Conservation (phyloP, 2,113 vertebrate species). For the Prochilodus magdalenae region DNA sequence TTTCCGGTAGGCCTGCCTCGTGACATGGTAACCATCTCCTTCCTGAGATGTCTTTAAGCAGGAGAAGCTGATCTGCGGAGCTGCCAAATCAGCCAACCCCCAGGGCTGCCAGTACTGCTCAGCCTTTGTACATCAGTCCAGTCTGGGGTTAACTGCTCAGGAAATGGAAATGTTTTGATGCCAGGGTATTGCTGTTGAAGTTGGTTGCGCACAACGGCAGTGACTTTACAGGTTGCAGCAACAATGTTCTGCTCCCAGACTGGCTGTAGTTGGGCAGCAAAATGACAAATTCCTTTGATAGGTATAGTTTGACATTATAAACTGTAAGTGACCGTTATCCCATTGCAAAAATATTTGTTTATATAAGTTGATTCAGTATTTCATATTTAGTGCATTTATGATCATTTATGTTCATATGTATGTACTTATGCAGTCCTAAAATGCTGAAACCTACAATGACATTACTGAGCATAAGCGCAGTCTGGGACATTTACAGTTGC, state of each 20-base stretch:
- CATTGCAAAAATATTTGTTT: no score
- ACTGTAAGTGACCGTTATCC: no score
- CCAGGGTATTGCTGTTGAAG: neutral
- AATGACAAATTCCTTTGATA: no score
- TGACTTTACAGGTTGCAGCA: no score
- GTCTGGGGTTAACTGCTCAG: neutral
- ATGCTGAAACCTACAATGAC: neutral
- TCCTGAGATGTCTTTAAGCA: slow-evolving; percentile 67
- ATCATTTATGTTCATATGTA: neutral
- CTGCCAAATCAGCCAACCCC: slow-evolving; percentile 23
- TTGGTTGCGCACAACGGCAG: no score
- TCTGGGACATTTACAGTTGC: neutral
- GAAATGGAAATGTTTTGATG: no score
- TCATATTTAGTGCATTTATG: neutral
- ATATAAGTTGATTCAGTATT: no score
- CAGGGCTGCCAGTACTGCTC: neutral
- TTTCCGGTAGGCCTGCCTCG: slow-evolving; percentile 68
- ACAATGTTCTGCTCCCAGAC: no score
- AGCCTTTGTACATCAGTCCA: neutral
- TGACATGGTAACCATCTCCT: slow-evolving; percentile 59
- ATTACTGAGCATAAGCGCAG: no score
- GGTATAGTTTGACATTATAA: no score
- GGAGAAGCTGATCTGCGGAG: slow-evolving; percentile 32
- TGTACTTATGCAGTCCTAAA: neutral
- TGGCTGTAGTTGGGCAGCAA: no score